Evolutionary conservation across 2,888 invertebrate genomes (phyloP).

Genomic region (Calameuta filiformis): DNA sequence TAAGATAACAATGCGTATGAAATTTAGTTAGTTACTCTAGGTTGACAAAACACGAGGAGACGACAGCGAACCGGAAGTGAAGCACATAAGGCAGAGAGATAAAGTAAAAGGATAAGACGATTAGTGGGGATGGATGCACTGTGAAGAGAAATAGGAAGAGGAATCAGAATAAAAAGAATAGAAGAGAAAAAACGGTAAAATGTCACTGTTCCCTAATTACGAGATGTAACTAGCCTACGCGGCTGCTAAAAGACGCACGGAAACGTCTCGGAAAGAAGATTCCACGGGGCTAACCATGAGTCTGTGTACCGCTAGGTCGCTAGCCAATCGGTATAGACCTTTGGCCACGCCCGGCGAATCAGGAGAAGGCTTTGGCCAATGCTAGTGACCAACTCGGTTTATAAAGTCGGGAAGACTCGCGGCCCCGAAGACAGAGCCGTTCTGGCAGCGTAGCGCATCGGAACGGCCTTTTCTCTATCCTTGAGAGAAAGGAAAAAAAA

Average conservation of each 20-base stretch:
- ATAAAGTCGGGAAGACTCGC: conserved; percentile 63
- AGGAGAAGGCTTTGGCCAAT: conserved; percentile 46
- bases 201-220: conserved; percentile 60
- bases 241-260: conserved; percentile 11
- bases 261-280: conserved; percentile 18
- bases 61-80: background rate
- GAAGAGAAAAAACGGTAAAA: conserved; percentile 53
- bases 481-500: background rate
- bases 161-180: conserved; percentile 1
- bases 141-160: background rate
- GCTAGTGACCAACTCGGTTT: conserved; percentile 50
- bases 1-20: background rate
- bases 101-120: background rate
- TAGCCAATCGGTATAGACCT: conserved; percentile 39
- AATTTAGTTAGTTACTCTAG: background rate
- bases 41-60: background rate
- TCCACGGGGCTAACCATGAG: conserved; percentile 8
- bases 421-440: conserved; percentile 64
- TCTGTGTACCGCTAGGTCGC: conserved; percentile 51
- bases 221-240: conserved; percentile 44
- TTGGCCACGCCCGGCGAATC: conserved; percentile 27
- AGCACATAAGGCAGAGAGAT: background rate
- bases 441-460: conserved; percentile 62
- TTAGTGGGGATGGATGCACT: background rate
- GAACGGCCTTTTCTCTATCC: conserved; percentile 45